Evolutionary conservation across 1,140 invertebrate species (phyloP).

Genomic region (Xylocopa sonorina): DNA sequence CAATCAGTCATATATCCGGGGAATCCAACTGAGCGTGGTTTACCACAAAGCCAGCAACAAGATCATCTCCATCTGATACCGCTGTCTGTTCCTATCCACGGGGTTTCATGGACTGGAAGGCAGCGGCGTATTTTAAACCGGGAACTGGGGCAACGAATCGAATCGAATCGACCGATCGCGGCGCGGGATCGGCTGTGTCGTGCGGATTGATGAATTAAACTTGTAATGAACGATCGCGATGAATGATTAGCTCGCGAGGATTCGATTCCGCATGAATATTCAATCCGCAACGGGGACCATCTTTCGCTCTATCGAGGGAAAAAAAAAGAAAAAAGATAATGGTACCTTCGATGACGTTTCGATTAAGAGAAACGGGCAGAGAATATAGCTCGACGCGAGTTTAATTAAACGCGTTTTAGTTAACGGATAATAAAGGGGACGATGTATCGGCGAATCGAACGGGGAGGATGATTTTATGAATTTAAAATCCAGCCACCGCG

Average conservation of each 20-base stretch:
- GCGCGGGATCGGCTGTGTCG: background rate
- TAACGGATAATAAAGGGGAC: no score
- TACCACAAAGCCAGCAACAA: conserved; percentile 41
- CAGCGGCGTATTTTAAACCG: conserved; percentile 1
- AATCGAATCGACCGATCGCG: background rate
- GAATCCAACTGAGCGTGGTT: conserved; percentile 32
- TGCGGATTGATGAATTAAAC: conserved; percentile 20
- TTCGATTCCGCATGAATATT: no score
- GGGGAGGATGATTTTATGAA: no score
- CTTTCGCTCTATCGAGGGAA: background rate
- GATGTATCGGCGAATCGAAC: background rate
- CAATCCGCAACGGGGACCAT: no score
- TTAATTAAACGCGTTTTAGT: no score
- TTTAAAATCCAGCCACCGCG: background rate
- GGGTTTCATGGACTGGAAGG: background rate
- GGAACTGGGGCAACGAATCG: conserved; percentile 1
- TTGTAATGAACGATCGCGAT: background rate
- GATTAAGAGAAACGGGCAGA: no score
- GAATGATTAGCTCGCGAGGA: no score
- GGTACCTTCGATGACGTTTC: no score
- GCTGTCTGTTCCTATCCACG: conserved; percentile 11
- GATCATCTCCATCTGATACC: conserved; percentile 46
- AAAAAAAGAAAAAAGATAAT: no score
- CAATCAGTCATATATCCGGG: conserved; percentile 41
- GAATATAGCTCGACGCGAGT: no score